These are phyloP conservation scores for Globia sparganii DNA, from an alignment of 2,888 invertebrate species.

Conservation along the genomic window DNA sequence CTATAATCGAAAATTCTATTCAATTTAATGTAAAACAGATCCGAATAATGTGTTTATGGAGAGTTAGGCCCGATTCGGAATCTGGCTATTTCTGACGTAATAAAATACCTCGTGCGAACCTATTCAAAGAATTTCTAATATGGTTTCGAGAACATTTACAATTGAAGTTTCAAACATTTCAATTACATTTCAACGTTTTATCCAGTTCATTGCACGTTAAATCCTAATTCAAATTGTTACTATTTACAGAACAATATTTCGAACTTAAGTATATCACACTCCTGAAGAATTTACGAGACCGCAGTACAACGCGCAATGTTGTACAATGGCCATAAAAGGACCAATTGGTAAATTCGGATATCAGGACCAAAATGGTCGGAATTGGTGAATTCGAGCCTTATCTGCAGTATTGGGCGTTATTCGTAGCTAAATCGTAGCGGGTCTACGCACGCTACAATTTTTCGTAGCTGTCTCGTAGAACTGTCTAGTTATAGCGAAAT, in stretches of 20 bases:
- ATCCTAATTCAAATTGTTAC: slow-evolving; percentile 41
- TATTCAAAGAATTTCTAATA: slow-evolving; percentile 17
- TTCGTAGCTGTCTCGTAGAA: slow-evolving; percentile 59
- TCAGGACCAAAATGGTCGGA: slow-evolving; percentile 44
- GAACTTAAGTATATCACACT: slow-evolving; percentile 32
- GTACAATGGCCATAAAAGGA: slow-evolving; percentile 42
- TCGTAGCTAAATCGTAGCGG: slow-evolving; percentile 61
- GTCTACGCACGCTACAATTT: slow-evolving; percentile 56
- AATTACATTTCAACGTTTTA: slow-evolving; percentile 14
- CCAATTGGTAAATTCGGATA: slow-evolving; percentile 52
- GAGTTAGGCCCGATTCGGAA: not conserved
- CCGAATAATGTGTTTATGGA: not conserved
- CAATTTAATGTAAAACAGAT: slow-evolving; percentile 4
- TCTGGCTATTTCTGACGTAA: not conserved
- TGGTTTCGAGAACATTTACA: slow-evolving; percentile 17
- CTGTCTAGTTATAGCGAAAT: slow-evolving; percentile 23
- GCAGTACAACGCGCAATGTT: slow-evolving; percentile 45
- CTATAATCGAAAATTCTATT: not conserved
- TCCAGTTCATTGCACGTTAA: slow-evolving; percentile 18
- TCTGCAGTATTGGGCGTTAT: slow-evolving; percentile 24
- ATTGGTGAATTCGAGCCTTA: slow-evolving; percentile 45
- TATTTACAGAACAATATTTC: slow-evolving; percentile 45
- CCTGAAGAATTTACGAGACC: slow-evolving; percentile 54
- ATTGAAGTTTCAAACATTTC: slow-evolving; percentile 22
- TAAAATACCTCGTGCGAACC: slow-evolving; percentile 8